Evolutionary conservation across 2,888 invertebrate species (phyloP), one percentile per base, ranked within the genome.

Genomic region (Epsilonema sp.): DNA sequence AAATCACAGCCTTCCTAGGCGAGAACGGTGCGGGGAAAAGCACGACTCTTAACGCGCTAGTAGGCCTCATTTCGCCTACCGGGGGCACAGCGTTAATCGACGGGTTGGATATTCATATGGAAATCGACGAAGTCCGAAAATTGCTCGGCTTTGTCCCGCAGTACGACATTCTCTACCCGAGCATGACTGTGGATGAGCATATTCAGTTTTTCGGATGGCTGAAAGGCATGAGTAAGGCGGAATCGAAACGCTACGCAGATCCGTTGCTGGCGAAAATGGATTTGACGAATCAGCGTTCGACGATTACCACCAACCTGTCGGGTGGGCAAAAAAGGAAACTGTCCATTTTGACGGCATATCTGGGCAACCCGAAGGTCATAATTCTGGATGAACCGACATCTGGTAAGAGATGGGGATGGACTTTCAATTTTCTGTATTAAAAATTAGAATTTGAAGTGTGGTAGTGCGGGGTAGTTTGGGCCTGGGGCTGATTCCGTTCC

Each of bases 301-400:
- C 76, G 1, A 75, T 75, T 57, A 75, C 82, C 0, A 78, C 77
- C 58, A 77, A 80, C 60, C 70, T 85, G 2, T 83, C 83, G 51
- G 85, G 84, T 1, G 84, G 84, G 0, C 83, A 84, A 65, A 83
- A 83, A 64, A 70, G 85, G 52, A 84, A 84, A 61, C 71, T 85
- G 1, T 65, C 61, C 44, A 78, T 84, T 37, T 83, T 80, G 25
- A 80, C 84, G 52, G 84, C 85, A 1, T 76, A 83, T 41, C 81
- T 84, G 55, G 84, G 84, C 1, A 80, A 83, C 65, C 83, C 84
- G 16, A 16, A 31, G 11, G 19, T 25, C 47, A 78, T 85, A 56
- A 79, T 84, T 58, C 70, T 85, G 46, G 84, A 85, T 64, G 85
- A 85, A 67, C 84, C 84, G 1, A 69, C 70, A n/a, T 83, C 83